Conservation (phyloP, 2,113 vertebrate genomes). For the Aythya baeri region DNA sequence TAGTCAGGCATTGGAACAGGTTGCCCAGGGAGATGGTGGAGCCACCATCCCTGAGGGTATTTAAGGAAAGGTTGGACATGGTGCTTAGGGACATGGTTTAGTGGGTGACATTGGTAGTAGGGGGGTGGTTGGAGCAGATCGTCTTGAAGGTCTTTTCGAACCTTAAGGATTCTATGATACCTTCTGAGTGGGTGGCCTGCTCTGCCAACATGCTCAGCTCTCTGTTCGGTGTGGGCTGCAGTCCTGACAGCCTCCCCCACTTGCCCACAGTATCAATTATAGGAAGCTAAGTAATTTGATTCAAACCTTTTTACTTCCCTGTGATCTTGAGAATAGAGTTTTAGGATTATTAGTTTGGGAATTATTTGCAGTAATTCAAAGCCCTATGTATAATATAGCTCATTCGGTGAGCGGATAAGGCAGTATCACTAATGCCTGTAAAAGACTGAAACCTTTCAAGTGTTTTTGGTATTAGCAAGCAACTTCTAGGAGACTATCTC, state of each 20-base stretch:
- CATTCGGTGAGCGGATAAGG: neutral
- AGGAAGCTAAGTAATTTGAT: neutral
- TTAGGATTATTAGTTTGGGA: neutral
- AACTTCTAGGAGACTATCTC: neutral
- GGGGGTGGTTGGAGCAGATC: too few relatives aligned
- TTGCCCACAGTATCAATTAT: too few relatives aligned
- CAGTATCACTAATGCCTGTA: neutral
- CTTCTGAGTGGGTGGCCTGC: neutral
- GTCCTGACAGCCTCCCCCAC: neutral
- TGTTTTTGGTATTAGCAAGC: neutral
- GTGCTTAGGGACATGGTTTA: too few relatives aligned
- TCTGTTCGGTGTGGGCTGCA: neutral
- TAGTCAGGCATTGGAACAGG: too few relatives aligned
- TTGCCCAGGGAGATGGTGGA: too few relatives aligned
- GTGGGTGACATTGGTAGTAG: too few relatives aligned
- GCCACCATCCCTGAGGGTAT: too few relatives aligned
- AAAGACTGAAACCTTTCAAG: neutral
- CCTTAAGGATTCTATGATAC: too few relatives aligned
- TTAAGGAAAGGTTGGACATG: too few relatives aligned
- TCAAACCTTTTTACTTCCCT: neutral
- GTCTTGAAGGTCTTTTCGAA: too few relatives aligned
- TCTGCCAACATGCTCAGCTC: neutral
- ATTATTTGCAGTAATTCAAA: neutral
- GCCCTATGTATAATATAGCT: neutral
- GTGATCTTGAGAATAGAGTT: neutral